Evolutionary conservation across 2,113 vertebrate species (phyloP), one percentile per base, ranked within the genome.

Genomic region (Meles meles): DNA sequence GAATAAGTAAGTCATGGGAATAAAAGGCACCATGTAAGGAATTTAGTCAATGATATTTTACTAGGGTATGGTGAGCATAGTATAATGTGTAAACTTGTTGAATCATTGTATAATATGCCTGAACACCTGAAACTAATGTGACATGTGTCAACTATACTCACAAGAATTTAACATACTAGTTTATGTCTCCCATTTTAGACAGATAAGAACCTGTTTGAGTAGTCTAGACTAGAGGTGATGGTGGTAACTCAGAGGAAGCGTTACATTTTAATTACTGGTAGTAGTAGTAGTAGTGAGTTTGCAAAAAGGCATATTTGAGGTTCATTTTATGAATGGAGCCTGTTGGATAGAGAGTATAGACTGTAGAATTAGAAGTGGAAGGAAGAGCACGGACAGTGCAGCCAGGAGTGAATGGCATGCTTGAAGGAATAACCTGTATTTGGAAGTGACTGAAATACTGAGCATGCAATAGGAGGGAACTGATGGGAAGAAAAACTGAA

Each of bases 301-400:
- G 81, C 39, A 42, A n/a, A 72, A 83, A 65, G 55, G 7, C 21
- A 90, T 23, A 82, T 42, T 93, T 77, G 69, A 55, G 31, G 29
- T 93, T 93, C 29, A 61, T 90, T 69, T 93, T 93, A 90, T 77
- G n/a, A 79, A 37, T 93, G 52, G 65, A 57, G 44, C 79, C n/a
- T 67, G 39, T 25, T 76, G 31, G 47, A 74, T 17, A 89, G 90
- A 84, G 69, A 57, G 59, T 81, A 74, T 39, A 93, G 55, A 90
- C 11, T 69, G 31, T 52, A 39, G 47, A 90, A 76, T 93, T 67
- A 67, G 74, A 90, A 80, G 10, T 80, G 49, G 39, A 76, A 77
- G 27, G 37, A 93, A 86, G 37, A 83, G 21, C 11, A 29, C 55
- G 20, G 31, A 29, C 7, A 83, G 1, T 44, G 14, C 25, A 84